Base-by-base conservation (phyloP, 1,140 invertebrate genomes). In the Drosophila equinoxialis region DNA sequence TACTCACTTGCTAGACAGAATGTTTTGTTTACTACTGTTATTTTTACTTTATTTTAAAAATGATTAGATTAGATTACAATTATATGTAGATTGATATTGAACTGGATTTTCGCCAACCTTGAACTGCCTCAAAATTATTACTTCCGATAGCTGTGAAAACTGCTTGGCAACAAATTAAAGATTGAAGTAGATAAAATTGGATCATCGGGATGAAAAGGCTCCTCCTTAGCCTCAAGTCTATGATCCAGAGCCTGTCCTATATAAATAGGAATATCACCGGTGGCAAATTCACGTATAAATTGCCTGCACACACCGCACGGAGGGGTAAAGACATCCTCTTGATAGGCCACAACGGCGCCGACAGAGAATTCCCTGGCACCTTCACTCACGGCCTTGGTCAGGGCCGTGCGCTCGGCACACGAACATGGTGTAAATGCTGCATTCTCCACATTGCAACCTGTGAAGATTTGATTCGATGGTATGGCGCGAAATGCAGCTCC, bases 261-360 rank as follows among this genome's bases (percentile, higher is more conserved):
- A 84, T 96, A 98, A 57, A 98, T 93, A 30, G 94, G 93, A 8
- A 97, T 94, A 71, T 95, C 94, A 30, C 93, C 92, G 60, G 92
- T 90, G 5, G 94, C 94, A 91, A 98, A 97, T 92, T 98, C 96
- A 37, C 93, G 93, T 6, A 98, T 94, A 60, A 95, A 94, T 93
- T 99, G 98, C 48, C 98, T 93, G 92, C 98, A 99, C 3, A 97
- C 94, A 5, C 98, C 98, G 93, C 98, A 99, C 0, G 98, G 98
- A 1, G 95, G 93, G 0, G 96, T 96, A 77, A 97, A 96, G 6
- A 85, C 91, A 20, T 95, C 93, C 26, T 94, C 92, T 45, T 95
- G 93, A 62, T 96, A 94, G 4, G 95, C 96, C 0, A 95, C 93
- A 3, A 99, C 95, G 1, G 96, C 96, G 3, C 98, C 94, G 0